phyloP scores from a whole-genome alignment of 1,140 invertebrate genomes.

The Euura saliciscinereae region DNA sequence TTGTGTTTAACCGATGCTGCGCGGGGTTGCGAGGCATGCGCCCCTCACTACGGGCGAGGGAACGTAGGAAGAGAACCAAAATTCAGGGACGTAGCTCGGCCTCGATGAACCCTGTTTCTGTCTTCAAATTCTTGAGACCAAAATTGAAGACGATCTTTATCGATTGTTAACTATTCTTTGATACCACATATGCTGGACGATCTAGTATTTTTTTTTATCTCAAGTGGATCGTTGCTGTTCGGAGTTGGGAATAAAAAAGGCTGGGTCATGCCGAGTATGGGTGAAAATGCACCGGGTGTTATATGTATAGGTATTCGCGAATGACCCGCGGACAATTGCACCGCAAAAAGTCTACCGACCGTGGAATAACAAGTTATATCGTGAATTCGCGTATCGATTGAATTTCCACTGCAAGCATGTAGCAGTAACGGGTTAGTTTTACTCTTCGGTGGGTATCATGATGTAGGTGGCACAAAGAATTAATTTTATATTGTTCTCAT shows the following conservation, averaged over 20 bases:
- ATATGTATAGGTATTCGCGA: not conserved
- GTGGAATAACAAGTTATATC: not conserved
- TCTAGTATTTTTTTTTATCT: not conserved
- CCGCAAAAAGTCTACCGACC: not conserved
- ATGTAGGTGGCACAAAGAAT: not conserved
- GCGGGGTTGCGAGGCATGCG: conserved; percentile 28
- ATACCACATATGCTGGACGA: not conserved
- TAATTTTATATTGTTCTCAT: not conserved
- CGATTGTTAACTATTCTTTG: not conserved
- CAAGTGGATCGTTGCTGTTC: not conserved
- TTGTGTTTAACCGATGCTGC: conserved; percentile 36
- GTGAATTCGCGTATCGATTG: not conserved
- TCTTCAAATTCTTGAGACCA: too few relatives aligned
- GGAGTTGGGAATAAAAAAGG: not conserved
- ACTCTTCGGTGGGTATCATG: not conserved
- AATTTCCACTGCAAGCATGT: not conserved
- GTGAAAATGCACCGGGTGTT: not conserved
- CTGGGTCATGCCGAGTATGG: not conserved
- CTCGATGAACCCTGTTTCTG: not conserved
- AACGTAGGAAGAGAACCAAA: conserved; percentile 20
- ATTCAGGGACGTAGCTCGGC: conserved; percentile 21
- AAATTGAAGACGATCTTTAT: not conserved
- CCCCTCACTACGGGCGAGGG: conserved; percentile 2
- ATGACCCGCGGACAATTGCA: not conserved
- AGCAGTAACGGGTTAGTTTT: not conserved